Evolutionary conservation across 2,797 vertebrate species (phyloP), one percentile per base, ranked within the genome.

Genomic region (Gymnoscopelus braueri): DNA sequence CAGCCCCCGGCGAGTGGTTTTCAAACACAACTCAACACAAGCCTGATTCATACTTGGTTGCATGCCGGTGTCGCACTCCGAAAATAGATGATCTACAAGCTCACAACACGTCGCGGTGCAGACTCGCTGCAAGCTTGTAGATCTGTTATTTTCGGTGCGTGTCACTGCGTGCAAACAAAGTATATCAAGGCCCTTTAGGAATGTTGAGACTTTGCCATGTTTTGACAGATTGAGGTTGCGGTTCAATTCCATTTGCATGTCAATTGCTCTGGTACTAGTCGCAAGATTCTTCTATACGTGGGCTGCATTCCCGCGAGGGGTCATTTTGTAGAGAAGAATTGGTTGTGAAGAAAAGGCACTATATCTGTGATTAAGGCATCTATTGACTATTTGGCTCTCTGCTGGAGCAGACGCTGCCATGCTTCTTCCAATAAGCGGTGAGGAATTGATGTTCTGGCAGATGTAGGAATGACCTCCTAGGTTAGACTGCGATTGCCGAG

Each of bases 281-380:
- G 55, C 14, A 75, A 83, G 44, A 70, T 70, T 72, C 69, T 60
- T 53, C 57, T 15, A 26, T 15, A 54, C 23, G 11, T 35, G 50
- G 75, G 60, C 60, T 67, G 26, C 76, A 66, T 49, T 71, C 69
- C 70, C 53, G 62, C 52, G 19, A 14, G 6, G 44, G 60, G 56
- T 56, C 2, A 48, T 65, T 44, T 70, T 63, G 72, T 76, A 65
- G 71, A 66, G 54, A 72, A 63, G 53, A 64, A 72, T 60, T 67
- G 29, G 32, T 71, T 74, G 80, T 51, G 23, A 76, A 26, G 61
- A 84, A 75, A 70, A 44, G 60, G n/a, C 81, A 71, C 63, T 19
- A 49, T 65, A 63, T 79, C 76, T 83, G 90, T 88, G 84, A 90
- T 87, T 84, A 86, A 84, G 84, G 71, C 77, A 29, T 82, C 63